Evolutionary conservation across 1,140 invertebrate genomes (phyloP).

Genomic region (Chelonus insularis): DNA sequence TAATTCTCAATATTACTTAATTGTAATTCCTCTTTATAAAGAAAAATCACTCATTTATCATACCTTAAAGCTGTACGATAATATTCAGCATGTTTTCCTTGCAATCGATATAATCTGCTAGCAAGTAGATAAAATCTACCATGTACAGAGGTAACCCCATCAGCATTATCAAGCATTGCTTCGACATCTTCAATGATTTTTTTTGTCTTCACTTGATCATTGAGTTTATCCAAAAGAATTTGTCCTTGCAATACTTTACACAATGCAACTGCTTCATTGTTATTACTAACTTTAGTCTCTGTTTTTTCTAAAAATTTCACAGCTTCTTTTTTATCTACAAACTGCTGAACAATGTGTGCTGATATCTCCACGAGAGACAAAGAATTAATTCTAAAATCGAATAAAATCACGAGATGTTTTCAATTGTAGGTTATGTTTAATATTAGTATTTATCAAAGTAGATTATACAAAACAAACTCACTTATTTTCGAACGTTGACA

Average conservation of each 20-base stretch:
- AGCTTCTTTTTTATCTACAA: constrained; percentile 78
- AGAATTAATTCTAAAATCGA: constrained; percentile 82
- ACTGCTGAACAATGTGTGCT: constrained; percentile 79
- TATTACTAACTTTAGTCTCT: constrained; percentile 85
- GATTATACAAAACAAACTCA: constrained; percentile 59
- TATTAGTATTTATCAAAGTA: background rate
- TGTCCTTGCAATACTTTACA: constrained; percentile 85
- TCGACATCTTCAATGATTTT: constrained; percentile 91
- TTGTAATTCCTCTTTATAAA: no score
- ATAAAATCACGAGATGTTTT: constrained; percentile 11
- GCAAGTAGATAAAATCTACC: constrained; percentile 94
- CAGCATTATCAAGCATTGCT: constrained; percentile 81
- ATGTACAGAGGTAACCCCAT: constrained; percentile 92
- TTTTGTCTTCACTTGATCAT: constrained; percentile 81
- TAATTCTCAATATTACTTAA: background rate
- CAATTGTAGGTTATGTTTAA: constrained; percentile 38
- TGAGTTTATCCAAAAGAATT: constrained; percentile 79
- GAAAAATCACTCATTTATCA: no score
- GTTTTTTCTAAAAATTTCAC: constrained; percentile 84
- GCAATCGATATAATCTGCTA: constrained; percentile 79
- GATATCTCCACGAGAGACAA: constrained; percentile 89
- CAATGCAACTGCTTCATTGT: constrained; percentile 82
- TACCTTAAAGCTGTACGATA: constrained; percentile 89
- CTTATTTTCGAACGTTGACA: constrained; percentile 94
- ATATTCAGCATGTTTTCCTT: constrained; percentile 89